phyloP scores from a whole-genome alignment of 2,113 vertebrate species.

The Carassius carassius region DNA sequence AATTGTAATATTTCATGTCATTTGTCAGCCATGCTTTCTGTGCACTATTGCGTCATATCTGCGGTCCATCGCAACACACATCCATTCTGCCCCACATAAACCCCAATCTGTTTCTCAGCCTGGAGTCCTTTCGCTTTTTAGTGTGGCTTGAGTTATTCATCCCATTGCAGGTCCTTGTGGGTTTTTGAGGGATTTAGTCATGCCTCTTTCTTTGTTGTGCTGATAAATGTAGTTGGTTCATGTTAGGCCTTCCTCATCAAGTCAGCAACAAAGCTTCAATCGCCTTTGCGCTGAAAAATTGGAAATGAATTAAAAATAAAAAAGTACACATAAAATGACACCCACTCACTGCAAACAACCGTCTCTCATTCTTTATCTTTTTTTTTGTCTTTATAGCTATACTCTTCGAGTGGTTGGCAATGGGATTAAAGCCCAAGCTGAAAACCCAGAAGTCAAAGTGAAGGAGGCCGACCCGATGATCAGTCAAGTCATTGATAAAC shows the following conservation, averaged over 20 bases:
- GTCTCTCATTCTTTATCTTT: slow-evolving; percentile 10
- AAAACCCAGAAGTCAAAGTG: slow-evolving; percentile 88
- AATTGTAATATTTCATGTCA: slow-evolving; percentile 34
- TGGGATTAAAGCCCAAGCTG: slow-evolving; percentile 84
- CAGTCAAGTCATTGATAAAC: slow-evolving; percentile 89
- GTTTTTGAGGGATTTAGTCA: neutral
- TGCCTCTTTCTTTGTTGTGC: neutral
- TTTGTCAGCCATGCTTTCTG: slow-evolving; percentile 9
- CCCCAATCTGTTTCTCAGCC: slow-evolving; percentile 19
- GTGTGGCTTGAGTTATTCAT: slow-evolving; percentile 21
- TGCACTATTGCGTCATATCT: slow-evolving; percentile 30
- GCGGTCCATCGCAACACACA: neutral
- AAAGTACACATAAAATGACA: neutral
- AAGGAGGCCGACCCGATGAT: slow-evolving; percentile 84
- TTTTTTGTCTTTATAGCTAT: slow-evolving; percentile 74
- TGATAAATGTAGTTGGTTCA: slow-evolving; percentile 24
- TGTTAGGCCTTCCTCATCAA: slow-evolving; percentile 29
- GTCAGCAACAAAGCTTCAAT: slow-evolving; percentile 4
- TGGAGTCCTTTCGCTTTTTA: slow-evolving; percentile 1
- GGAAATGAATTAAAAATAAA: neutral
- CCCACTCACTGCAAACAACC: neutral
- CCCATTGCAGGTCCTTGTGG: neutral
- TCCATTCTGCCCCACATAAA: slow-evolving; percentile 31
- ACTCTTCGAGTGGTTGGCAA: slow-evolving; percentile 83
- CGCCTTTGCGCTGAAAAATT: slow-evolving; percentile 9